Percentiles rank a stretch among this genome's conserved stretches.
These are phyloP conservation scores for Oscheius sp. DNA, from an alignment of 2,888 invertebrate species.

Conservation along the genomic window DNA sequence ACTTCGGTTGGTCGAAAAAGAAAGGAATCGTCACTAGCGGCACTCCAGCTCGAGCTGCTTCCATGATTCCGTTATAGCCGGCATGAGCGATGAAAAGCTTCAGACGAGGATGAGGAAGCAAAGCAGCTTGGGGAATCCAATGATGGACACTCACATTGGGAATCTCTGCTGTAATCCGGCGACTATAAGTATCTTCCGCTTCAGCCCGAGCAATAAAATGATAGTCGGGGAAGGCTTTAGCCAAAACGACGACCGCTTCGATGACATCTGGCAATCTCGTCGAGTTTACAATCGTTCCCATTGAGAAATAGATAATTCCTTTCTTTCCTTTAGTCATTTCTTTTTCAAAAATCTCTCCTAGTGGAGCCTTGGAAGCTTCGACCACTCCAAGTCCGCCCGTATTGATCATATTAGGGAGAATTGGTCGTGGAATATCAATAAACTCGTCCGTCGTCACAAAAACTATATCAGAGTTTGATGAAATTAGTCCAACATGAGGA, in stretches of 20 bases:
- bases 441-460: constrained; percentile 58
- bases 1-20: constrained; percentile 47
- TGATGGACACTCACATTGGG: constrained; percentile 42
- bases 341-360: constrained; percentile 33
- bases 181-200: constrained; percentile 25
- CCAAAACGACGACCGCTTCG: constrained; percentile 38
- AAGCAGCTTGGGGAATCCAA: constrained; percentile 53
- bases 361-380: background rate
- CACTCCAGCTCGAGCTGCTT: constrained; percentile 54
- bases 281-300: constrained; percentile 55
- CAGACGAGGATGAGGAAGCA: constrained; percentile 52
- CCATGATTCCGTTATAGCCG: constrained; percentile 63
- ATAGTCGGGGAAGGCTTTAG: constrained; percentile 41
- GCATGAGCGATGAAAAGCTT: constrained; percentile 61
- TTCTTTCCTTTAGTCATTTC: constrained; percentile 40
- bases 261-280: constrained; percentile 38
- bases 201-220: constrained; percentile 57
- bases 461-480: constrained; percentile 45
- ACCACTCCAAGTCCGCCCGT: constrained; percentile 50
- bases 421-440: constrained; percentile 55
- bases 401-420: constrained; percentile 49
- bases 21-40: constrained; percentile 52
- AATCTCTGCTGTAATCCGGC: constrained; percentile 7
- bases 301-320: constrained; percentile 52
- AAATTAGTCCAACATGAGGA: constrained; percentile 42